Percentiles rank a stretch among this genome's conserved stretches.
Evolutionary conservation across 1,140 invertebrate species (phyloP).

Genomic region (Drosophila punjabiensis): DNA sequence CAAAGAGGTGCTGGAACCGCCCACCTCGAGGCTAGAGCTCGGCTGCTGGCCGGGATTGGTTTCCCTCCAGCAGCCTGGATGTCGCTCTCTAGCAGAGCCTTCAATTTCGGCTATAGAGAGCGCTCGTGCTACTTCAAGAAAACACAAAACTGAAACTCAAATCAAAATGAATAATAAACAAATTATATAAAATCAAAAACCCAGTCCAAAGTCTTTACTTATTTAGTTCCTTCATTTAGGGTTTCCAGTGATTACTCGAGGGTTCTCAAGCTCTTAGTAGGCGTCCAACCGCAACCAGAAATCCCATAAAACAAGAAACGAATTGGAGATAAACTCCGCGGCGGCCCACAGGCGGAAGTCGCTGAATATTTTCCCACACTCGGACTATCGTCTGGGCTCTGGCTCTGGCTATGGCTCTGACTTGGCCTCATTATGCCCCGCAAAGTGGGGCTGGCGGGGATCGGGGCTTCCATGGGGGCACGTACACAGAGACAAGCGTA

Average conservation of each 20-base stretch:
- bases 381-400: slow-evolving; percentile 31
- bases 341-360: slow-evolving; percentile 74
- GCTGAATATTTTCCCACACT: slow-evolving; percentile 81
- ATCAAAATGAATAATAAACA: slow-evolving; percentile 24
- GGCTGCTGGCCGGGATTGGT: slow-evolving; percentile 7
- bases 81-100: slow-evolving; percentile 28
- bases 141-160: slow-evolving; percentile 3
- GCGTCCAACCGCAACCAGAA: slow-evolving; percentile 39
- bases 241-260: slow-evolving; percentile 16
- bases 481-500: not conserved
- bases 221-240: slow-evolving; percentile 10
- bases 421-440: slow-evolving; percentile 73
- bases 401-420: slow-evolving; percentile 5
- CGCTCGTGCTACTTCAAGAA: not conserved
- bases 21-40: not conserved
- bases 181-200: slow-evolving; percentile 11
- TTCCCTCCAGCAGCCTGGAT: not conserved
- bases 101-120: slow-evolving; percentile 31
- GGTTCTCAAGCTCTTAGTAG: slow-evolving; percentile 51
- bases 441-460: not conserved
- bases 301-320: slow-evolving; percentile 39
- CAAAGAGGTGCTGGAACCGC: slow-evolving; percentile 26
- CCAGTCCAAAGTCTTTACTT: not conserved
- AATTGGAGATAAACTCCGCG: slow-evolving; percentile 51
- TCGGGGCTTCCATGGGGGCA: slow-evolving; percentile 29